phyloP scores from a whole-genome alignment of 2,113 vertebrate species.

The Otis tarda region DNA sequence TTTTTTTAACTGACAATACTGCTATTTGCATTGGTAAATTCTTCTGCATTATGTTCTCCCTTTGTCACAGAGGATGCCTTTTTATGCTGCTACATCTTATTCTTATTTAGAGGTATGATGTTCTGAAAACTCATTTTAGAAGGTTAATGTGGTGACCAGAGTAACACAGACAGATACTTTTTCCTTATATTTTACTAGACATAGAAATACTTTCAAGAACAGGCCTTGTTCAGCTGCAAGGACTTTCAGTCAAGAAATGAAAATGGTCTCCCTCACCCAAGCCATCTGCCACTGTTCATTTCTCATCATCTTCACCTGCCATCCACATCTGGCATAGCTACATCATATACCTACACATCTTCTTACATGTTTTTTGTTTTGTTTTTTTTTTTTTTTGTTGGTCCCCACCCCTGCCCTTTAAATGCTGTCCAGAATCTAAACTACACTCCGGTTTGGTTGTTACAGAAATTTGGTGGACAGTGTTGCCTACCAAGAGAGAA shows the following conservation, averaged over 20 bases:
- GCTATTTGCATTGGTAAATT: neutral
- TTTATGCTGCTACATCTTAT: neutral
- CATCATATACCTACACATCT: neutral
- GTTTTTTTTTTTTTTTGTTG: neutral
- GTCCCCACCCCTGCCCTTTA: neutral
- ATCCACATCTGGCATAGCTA: neutral
- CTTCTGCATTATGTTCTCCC: neutral
- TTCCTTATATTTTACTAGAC: neutral
- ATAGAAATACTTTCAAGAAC: neutral
- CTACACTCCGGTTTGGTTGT: neutral
- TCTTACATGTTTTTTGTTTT: neutral
- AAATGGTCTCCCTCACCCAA: neutral
- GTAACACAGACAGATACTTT: neutral
- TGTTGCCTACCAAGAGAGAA: neutral
- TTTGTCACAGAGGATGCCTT: neutral
- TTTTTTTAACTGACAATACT: neutral
- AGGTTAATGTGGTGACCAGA: neutral
- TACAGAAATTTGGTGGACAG: neutral
- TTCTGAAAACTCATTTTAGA: constrained; percentile 15
- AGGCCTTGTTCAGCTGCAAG: neutral
- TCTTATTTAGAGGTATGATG: neutral
- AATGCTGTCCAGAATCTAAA: neutral
- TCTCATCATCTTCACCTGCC: neutral
- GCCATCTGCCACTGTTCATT: neutral
- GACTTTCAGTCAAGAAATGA: neutral